Evolutionary conservation across 2,888 invertebrate genomes (phyloP), one percentile per base, ranked within the genome.

Genomic region (Theodoxus fluviatilis): DNA sequence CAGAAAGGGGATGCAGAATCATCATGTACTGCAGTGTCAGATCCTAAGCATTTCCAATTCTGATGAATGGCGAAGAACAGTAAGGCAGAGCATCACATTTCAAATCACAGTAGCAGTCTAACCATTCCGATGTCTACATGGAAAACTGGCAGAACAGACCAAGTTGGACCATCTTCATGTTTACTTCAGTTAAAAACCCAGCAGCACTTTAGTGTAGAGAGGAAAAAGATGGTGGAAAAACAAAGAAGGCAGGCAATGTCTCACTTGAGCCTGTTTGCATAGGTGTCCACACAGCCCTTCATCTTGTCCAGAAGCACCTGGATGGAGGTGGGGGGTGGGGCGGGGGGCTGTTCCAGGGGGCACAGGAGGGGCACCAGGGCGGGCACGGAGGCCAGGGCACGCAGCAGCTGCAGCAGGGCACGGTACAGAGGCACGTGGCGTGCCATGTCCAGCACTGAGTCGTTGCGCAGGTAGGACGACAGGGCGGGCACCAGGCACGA

Each of bases 371-470:
- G 89, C 3, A 92, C 90, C 70, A 92, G 83, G n/a, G 78, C 63
- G 0, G 81, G 79, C 9, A 63, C 22, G 33, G 2, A 28, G 28
- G 28, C 28, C 31, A 43, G n/a, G 22, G 94, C 94, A 76, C 96
- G 91, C 74, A 95, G 90, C 75, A 94, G 88, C 78, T 93, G 92
- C 79, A 96, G 88, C 82, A 96, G 78, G 3, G 94, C 93, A 78
- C 93, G 91, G 89, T 96, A 96, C 80, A 96, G 90, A 35, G 96
- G 95, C 88, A 96, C 95, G 89, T 96, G 96, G 25, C 96, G 91
- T n/a, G 96, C 95, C 93, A 97, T 96, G 89, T 97, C 96, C 87
- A 97, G 89, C 78, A 96, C 96, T 89, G 96, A 97, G 88, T 97
- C 97, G 83, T 97, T 97, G 79, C 95, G 90, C 68, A 96, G 90